Conservation (phyloP, 2,888 invertebrate species). For the Nebria brevicollis region DNA sequence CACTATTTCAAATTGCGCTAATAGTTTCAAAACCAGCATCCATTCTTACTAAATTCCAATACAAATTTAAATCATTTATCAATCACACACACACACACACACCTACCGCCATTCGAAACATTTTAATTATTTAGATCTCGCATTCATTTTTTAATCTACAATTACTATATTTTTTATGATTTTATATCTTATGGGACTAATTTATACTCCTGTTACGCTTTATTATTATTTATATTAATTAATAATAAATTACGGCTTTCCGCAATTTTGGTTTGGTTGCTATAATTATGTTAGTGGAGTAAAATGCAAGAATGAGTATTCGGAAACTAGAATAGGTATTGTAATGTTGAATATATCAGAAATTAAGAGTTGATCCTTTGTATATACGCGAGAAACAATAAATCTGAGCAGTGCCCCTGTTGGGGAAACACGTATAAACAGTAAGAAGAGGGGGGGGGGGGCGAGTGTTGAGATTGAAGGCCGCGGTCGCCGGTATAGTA, state of each 20-base stretch:
- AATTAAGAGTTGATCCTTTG: not conserved
- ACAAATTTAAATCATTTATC: not conserved
- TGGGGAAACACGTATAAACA: not conserved
- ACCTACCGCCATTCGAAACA: not conserved
- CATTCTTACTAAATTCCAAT: too few relatives aligned
- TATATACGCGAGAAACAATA: not conserved
- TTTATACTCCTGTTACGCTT: too few relatives aligned
- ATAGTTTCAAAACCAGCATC: not conserved
- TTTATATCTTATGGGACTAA: too few relatives aligned
- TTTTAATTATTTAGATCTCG: too few relatives aligned
- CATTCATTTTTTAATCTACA: too few relatives aligned
- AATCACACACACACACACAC: not conserved
- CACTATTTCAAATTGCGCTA: not conserved
- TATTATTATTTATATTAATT: too few relatives aligned
- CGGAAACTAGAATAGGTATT: constrained; percentile 15
- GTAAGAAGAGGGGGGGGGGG: not conserved
- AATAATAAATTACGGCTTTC: too few relatives aligned
- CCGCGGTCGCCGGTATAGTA: not conserved
- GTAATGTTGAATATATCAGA: not conserved
- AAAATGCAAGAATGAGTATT: constrained; percentile 18
- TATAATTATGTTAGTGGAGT: too few relatives aligned
- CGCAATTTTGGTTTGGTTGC: too few relatives aligned
- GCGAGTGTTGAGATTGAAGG: not conserved
- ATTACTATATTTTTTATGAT: too few relatives aligned
- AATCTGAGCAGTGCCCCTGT: not conserved